Conservation (phyloP, 2,113 vertebrate genomes). For the Eurypyga helias region DNA sequence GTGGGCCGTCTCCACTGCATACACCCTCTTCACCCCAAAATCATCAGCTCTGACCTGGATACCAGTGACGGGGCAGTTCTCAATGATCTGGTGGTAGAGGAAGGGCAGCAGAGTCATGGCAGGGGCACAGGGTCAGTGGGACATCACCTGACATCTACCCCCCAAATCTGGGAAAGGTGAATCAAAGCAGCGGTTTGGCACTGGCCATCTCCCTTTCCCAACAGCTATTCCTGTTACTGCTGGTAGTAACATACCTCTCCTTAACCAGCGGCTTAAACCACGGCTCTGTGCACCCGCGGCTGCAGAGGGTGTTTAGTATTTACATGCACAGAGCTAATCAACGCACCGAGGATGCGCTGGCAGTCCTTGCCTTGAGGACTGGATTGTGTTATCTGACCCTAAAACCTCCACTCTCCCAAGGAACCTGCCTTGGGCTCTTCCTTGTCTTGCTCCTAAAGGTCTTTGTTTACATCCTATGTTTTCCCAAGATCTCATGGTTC, state of each 20-base stretch:
- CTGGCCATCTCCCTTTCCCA: neutral
- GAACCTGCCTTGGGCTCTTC: neutral
- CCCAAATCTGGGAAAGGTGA: neutral
- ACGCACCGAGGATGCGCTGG: neutral
- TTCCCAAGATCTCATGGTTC: neutral
- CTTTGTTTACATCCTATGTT: neutral
- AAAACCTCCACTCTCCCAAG: neutral
- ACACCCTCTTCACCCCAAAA: slow-evolving; percentile 85
- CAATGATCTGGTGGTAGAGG: slow-evolving; percentile 83
- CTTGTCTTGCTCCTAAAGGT: neutral
- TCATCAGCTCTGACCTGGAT: slow-evolving; percentile 85
- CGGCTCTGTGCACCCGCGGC: neutral
- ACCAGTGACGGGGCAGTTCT: slow-evolving; percentile 93
- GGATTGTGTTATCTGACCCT: neutral
- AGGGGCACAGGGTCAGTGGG: neutral
- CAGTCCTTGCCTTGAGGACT: neutral
- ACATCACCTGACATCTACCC: neutral
- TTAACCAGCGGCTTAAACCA: neutral
- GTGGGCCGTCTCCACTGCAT: slow-evolving; percentile 83
- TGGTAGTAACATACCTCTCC: neutral
- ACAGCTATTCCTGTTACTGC: neutral
- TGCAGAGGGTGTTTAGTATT: neutral
- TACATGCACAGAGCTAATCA: neutral
- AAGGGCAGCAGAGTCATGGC: neutral
- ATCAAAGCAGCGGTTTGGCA: accelerated